Conservation (phyloP, 2,113 vertebrate species). For the Zootoca vivipara region DNA sequence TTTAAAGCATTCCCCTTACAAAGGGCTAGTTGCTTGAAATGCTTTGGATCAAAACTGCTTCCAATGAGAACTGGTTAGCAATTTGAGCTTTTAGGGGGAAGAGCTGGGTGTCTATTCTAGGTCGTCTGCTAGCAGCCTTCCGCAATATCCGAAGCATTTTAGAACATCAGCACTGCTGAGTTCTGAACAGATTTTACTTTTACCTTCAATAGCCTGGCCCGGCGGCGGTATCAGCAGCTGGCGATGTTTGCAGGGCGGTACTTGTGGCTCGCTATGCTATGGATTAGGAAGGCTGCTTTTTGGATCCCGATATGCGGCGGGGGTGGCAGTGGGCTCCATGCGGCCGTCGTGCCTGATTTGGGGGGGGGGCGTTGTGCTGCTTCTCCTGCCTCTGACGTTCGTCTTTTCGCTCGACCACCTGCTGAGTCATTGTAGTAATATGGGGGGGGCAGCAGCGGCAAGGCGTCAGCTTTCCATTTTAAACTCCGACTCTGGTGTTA, state of each 20-base stretch:
- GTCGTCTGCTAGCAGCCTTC: neutral
- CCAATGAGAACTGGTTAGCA: neutral
- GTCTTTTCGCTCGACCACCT: neutral
- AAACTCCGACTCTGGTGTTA: neutral
- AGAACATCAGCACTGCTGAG: neutral
- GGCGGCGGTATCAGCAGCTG: neutral
- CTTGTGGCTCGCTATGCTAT: too few species aligned
- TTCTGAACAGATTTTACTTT: neutral
- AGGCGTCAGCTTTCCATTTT: neutral
- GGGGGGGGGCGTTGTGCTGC: neutral
- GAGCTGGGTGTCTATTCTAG: neutral
- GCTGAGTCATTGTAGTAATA: slow-evolving; percentile 10
- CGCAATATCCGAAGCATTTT: neutral
- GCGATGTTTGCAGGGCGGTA: neutral
- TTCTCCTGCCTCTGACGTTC: neutral
- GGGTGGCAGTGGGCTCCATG: neutral
- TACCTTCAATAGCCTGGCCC: neutral
- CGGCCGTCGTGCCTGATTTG: neutral
- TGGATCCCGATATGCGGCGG: neutral
- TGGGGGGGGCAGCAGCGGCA: too few species aligned
- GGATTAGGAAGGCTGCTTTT: neutral
- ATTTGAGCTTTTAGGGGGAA: neutral
- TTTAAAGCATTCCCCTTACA: too few species aligned
- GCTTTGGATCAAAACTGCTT: neutral
- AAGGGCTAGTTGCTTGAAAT: neutral